Percentiles rank a stretch among this genome's conserved stretches.
These are phyloP conservation scores for Anthonomus grandis DNA, from an alignment of 1,140 invertebrate species.

Conservation along the genomic window DNA sequence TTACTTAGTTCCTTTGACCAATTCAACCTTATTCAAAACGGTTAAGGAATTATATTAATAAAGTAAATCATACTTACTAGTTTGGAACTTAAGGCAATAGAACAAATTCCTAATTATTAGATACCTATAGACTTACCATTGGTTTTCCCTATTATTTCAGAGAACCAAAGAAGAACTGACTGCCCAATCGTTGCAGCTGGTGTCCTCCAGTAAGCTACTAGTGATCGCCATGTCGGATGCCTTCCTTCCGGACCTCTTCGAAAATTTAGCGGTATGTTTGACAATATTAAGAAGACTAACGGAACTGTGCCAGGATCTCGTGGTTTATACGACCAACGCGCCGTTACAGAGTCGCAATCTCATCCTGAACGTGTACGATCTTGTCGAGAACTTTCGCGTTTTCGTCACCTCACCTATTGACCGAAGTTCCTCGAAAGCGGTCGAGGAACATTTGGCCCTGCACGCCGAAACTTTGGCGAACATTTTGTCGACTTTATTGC, in stretches of 20 bases:
- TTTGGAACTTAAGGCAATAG: too few species aligned
- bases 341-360: conserved; percentile 75
- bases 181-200: conserved; percentile 72
- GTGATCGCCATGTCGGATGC: conserved; percentile 73
- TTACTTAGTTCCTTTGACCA: too few species aligned
- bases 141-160: conserved; percentile 46
- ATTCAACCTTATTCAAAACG: too few species aligned
- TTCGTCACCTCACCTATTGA: conserved; percentile 61
- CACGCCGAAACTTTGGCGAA: conserved; percentile 78
- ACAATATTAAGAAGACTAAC: conserved; percentile 63
- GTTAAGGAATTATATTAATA: too few species aligned
- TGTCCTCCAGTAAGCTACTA: conserved; percentile 77
- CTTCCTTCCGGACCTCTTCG: conserved; percentile 55
- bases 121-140: too few species aligned
- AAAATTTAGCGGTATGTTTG: conserved; percentile 68
- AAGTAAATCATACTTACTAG: too few species aligned
- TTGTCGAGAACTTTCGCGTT: conserved; percentile 73
- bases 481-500: conserved; percentile 74
- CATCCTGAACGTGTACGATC: conserved; percentile 74
- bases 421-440: conserved; percentile 48
- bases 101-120: too few species aligned
- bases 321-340: conserved; percentile 70
- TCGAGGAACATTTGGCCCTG: conserved; percentile 63
- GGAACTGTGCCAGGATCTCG: conserved; percentile 67
- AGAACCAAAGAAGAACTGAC: conserved; percentile 74